Evolutionary conservation across 2,113 vertebrate genomes (phyloP).

Genomic region (Nerophis ophidion): DNA sequence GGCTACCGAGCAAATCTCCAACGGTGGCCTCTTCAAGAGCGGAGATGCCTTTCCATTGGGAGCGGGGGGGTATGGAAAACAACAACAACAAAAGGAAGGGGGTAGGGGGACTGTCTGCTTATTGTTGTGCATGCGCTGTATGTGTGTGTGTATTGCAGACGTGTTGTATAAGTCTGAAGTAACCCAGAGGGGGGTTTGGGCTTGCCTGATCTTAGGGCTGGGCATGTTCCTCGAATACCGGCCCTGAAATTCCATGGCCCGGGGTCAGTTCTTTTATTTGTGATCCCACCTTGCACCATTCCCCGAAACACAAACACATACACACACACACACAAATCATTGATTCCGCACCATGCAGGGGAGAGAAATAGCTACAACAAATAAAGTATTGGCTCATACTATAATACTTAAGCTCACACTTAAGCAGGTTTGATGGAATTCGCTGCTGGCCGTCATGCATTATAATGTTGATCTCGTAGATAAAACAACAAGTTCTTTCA

Average conservation of each 20-base stretch:
- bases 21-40: constrained; percentile 50
- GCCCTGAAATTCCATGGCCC: constrained; percentile 60
- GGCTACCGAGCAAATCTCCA: constrained; percentile 36
- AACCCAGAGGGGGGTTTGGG: constrained; percentile 51
- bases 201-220: constrained; percentile 50
- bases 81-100: constrained; percentile 64
- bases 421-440: constrained; percentile 34
- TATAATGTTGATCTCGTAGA: constrained; percentile 37
- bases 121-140: constrained; percentile 40
- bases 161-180: constrained; percentile 47
- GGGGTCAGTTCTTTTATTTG: constrained; percentile 56
- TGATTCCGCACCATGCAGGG: constrained; percentile 17
- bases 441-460: constrained; percentile 35
- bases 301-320: constrained; percentile 30
- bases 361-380: constrained; percentile 28
- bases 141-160: constrained; percentile 39
- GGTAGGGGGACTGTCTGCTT: constrained; percentile 57
- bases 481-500: constrained; percentile 51
- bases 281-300: constrained; percentile 45
- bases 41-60: constrained; percentile 57
- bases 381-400: constrained; percentile 40
- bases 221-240: constrained; percentile 60
- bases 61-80: constrained; percentile 45
- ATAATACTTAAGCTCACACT: background rate
- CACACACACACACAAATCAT: constrained; percentile 14